Evolutionary conservation across 2,113 vertebrate genomes (phyloP), one percentile per base, ranked within the genome.

Genomic region (Nycticebus coucang): DNA sequence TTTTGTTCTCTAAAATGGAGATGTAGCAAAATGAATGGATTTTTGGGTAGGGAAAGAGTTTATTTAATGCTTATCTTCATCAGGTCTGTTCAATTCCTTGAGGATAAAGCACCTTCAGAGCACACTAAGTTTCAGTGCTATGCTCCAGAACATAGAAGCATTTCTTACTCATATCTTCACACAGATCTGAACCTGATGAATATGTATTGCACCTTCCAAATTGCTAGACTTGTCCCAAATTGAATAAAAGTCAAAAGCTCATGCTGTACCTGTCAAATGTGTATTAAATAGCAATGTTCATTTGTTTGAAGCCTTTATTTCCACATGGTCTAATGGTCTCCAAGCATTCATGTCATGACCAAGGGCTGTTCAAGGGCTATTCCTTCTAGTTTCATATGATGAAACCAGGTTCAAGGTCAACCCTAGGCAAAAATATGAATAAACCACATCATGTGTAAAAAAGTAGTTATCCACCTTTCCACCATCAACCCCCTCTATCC

Each of bases 271-370:
- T 55, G 55, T 57, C 74, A 89, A 89, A 92, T 35, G 87, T n/a
- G 17, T n/a, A 93, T 30, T 60, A 41, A 60, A 96, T 77, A 77
- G 60, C 28, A 86, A 57, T 55, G 7, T 74, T 81, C 75, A 83
- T 93, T 93, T 82, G n/a, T 64, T 88, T 93, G 60, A 17, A 84
- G 80, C 66, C 87, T 57, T 95, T 88, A 80, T 80, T 96, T 94
- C 66, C 45, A 92, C 1, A 50, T 72, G 24, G 21, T 94, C 80
- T 95, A 57, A 60, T 60, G 60, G 33, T 12, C 21, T 41, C 15
- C 55, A 80, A 75, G 21, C 62, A 80, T 71, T 81, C 13, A 68
- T 60, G 53, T 22, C 71, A 83, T 83, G 30, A 92, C n/a, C 77
- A 78, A 92, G 66, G 75, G 50, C 59, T 80, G 24, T 35, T 84